Evolutionary conservation across 1,140 invertebrate species (phyloP), one percentile per base, ranked within the genome.

Genomic region (Eueides isabella): DNA sequence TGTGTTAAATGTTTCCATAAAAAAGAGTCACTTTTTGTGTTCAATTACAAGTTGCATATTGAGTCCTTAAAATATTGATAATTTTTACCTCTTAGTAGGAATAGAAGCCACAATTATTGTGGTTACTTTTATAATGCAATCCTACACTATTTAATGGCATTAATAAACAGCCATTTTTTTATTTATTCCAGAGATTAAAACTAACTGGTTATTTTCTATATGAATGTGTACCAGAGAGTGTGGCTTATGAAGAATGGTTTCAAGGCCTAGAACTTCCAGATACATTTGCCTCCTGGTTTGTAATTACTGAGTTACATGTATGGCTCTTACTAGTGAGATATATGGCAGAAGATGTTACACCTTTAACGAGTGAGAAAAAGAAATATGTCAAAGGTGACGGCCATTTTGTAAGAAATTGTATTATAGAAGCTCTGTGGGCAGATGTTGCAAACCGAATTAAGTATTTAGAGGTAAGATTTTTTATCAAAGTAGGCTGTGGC

Each of bases 241-340:
- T 96, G 14, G 91, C 93, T 72, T 96, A 96, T 82, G 74, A 87
- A 2, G 89, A 94, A 67, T 95, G 95, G 91, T 95, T 96, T 92
- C 80, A 93, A 94, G 95, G 95, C 83, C 95, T 96, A 70, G 91
- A 96, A 61, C 88, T 98, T 84, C 94, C 95, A 26, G 97, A 98
- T 79, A 97, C 97, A 35, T 97, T 97, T 86, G 95, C 95, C 78
- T 97, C 97, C 1, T 98, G 97, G 97, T 98, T 97, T 88, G 85
- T 96, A 2, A 91, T 98, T 2, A 97, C 96, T 2, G 97, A 98
- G 88, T 89, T 98, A 19, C 97, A 98, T 88, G 94, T 98, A 1
- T 98, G 97, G 97, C 95, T 98, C 93, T 78, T 98, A 9, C 92
- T 96, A 84, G 94, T 96, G 16, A 94, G 97, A 61, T 94, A 95